phyloP scores from a whole-genome alignment of 92 coral and sea anemone species.

The Epizoanthus scotinus region DNA sequence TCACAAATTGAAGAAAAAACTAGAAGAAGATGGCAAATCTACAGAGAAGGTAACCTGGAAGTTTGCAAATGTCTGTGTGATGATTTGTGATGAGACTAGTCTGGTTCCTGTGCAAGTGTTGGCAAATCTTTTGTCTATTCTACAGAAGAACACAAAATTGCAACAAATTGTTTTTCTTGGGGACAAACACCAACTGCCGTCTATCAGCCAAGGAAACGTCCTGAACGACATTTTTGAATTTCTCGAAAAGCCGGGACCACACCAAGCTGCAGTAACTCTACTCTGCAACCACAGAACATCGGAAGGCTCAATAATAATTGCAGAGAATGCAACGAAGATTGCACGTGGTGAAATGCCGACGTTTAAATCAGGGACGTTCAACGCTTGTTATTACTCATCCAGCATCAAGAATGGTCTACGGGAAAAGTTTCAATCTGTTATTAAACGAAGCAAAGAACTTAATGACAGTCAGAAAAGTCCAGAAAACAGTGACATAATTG shows the following conservation, averaged over 20 bases:
- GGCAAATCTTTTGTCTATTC: constrained; percentile 37
- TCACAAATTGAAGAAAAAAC: neutral
- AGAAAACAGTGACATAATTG: constrained; percentile 42
- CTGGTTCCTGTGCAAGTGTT: constrained; percentile 47
- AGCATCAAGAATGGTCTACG: constrained; percentile 3
- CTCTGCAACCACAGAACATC: constrained; percentile 51
- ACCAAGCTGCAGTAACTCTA: constrained; percentile 40
- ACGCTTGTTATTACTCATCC: too few species aligned
- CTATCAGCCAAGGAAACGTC: constrained; percentile 55
- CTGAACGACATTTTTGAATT: constrained; percentile 37
- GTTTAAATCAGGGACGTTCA: neutral
- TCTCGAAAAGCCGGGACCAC: neutral
- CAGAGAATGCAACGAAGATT: constrained; percentile 40
- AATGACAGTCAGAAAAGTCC: constrained; percentile 21
- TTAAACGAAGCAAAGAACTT: constrained; percentile 17
- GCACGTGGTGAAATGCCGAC: constrained; percentile 30
- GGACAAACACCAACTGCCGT: constrained; percentile 51
- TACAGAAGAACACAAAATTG: constrained; percentile 26
- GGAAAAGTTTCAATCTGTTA: constrained; percentile 15
- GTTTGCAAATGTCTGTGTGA: constrained; percentile 40
- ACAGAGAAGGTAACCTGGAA: constrained; percentile 26
- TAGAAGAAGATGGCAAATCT: constrained; percentile 12
- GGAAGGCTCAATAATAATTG: constrained; percentile 36
- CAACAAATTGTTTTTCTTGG: constrained; percentile 55
- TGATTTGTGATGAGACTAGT: constrained; percentile 58